These are phyloP conservation scores for Zaprionus camerounensis DNA, from an alignment of 1,140 invertebrate genomes.

Conservation along the genomic window DNA sequence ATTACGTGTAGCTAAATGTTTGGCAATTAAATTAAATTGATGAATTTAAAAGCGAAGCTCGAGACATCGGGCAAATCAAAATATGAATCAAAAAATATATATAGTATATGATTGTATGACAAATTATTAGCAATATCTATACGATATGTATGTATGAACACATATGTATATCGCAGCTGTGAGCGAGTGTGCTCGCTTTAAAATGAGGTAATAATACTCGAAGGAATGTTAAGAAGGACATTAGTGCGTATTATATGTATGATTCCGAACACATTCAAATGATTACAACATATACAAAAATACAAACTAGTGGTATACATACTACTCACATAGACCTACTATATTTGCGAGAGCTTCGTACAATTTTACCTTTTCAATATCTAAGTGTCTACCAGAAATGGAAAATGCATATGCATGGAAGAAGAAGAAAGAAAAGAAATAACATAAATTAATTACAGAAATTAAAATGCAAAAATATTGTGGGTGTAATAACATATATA, in stretches of 20 bases:
- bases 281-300: slow-evolving; percentile 6
- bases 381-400: slow-evolving; percentile 76
- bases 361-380: slow-evolving; percentile 82
- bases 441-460: slow-evolving; percentile 24
- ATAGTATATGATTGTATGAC: slow-evolving; percentile 20
- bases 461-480: slow-evolving; percentile 53
- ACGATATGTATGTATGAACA: not conserved
- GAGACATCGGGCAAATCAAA: not conserved
- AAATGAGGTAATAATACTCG: not conserved
- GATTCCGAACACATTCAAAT: not conserved
- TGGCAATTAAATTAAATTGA: slow-evolving; percentile 39
- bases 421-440: slow-evolving; percentile 39
- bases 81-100: slow-evolving; percentile 21
- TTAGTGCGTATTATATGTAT: not conserved
- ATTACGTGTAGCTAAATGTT: slow-evolving; percentile 66
- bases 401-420: slow-evolving; percentile 44
- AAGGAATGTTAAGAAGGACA: not conserved
- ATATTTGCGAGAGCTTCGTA: slow-evolving; percentile 66
- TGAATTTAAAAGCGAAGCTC: slow-evolving; percentile 29
- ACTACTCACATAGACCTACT: slow-evolving; percentile 46
- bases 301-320: slow-evolving; percentile 44
- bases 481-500: slow-evolving; percentile 46
- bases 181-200: not conserved
- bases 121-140: slow-evolving; percentile 10
- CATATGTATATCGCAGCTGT: not conserved